phyloP scores from a whole-genome alignment of 2,113 vertebrate genomes.

The Sylvia atricapilla region DNA sequence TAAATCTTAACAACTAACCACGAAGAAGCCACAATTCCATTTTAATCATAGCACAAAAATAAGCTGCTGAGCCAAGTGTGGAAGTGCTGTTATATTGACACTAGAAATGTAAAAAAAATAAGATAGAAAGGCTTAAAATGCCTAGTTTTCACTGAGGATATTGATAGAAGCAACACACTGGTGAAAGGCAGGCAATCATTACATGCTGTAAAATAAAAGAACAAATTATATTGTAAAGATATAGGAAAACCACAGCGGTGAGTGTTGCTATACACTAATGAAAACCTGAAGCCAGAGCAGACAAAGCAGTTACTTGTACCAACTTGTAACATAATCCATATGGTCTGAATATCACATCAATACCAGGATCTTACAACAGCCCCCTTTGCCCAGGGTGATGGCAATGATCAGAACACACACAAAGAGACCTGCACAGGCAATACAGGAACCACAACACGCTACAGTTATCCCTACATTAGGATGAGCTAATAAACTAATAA shows the following conservation, averaged over 20 bases:
- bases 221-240: neutral
- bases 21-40: neutral
- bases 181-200: neutral
- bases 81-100: neutral
- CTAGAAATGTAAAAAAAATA: neutral
- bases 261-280: neutral
- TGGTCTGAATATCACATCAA: neutral
- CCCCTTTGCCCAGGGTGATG: neutral
- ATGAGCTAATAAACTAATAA: neutral
- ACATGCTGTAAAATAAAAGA: neutral
- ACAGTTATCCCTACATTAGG: neutral
- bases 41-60: constrained; percentile 11
- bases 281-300: neutral
- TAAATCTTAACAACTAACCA: constrained; percentile 14
- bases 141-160: neutral
- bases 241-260: neutral
- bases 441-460: neutral
- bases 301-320: neutral
- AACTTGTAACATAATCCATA: neutral
- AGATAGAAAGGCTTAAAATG: neutral
- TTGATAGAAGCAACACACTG: neutral
- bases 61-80: neutral
- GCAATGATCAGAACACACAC: neutral
- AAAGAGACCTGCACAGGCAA: neutral
- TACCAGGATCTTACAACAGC: neutral